phyloP scores from a whole-genome alignment of 2,888 invertebrate species.

The Chymomyza caudatula region DNA sequence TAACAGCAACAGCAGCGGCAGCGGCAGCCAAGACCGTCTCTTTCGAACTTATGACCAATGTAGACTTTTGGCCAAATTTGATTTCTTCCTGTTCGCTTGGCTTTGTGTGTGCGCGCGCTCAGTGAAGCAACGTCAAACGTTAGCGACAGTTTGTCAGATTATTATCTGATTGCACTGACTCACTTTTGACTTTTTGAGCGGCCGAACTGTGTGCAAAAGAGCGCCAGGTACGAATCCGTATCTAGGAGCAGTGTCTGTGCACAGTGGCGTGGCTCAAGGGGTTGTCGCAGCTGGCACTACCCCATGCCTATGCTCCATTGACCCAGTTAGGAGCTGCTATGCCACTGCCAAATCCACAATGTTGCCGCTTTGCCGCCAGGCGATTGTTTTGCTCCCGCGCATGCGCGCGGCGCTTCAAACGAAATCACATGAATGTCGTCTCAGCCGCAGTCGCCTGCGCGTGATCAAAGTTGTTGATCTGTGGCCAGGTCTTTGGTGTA shows the following conservation, averaged over 20 bases:
- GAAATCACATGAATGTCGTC: constrained; percentile 71
- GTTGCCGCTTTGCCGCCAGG: constrained; percentile 24
- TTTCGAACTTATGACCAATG: background rate
- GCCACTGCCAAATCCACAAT: background rate
- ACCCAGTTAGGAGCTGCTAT: background rate
- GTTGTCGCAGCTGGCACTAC: constrained; percentile 33
- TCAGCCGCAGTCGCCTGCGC: constrained; percentile 57
- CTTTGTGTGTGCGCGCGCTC: constrained; percentile 54
- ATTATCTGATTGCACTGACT: constrained; percentile 75
- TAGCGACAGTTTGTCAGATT: constrained; percentile 76
- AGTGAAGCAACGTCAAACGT: constrained; percentile 63
- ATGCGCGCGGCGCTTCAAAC: constrained; percentile 70
- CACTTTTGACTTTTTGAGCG: constrained; percentile 68
- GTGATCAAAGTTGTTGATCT: constrained; percentile 73
- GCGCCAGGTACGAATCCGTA: background rate
- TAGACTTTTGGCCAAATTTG: constrained; percentile 59
- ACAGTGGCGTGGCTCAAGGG: constrained; percentile 52
- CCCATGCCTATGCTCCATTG: constrained; percentile 40
- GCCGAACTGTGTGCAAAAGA: background rate
- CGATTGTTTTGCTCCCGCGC: constrained; percentile 73
- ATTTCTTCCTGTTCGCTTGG: constrained; percentile 66
- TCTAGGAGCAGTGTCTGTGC: constrained; percentile 1
- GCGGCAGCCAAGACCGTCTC: background rate
- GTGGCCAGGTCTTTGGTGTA: constrained; percentile 51
- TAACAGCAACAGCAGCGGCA: constrained; percentile 22